Percentiles rank a stretch among this genome's conserved stretches.
These are phyloP conservation scores for Frankliniella fusca DNA, from an alignment of 2,888 invertebrate species.

Conservation along the genomic window DNA sequence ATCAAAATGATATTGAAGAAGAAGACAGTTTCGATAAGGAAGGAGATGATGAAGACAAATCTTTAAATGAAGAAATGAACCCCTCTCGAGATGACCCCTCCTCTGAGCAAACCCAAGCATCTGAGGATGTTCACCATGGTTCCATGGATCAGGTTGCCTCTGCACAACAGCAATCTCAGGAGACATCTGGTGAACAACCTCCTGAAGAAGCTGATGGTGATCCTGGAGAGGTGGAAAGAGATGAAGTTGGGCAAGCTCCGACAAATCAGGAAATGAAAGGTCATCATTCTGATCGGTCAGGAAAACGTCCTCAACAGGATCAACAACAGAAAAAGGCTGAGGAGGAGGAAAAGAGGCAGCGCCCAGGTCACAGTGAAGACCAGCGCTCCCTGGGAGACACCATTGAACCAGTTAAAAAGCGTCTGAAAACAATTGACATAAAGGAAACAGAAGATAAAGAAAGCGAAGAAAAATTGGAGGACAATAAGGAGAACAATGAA, in stretches of 20 bases:
- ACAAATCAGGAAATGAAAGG: background rate
- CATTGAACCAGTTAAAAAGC: conserved; percentile 61
- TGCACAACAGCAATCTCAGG: conserved; percentile 42
- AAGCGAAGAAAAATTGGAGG: conserved; percentile 45
- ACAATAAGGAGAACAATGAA: conserved; percentile 42
- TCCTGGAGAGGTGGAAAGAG: conserved; percentile 48
- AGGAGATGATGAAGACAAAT: conserved; percentile 42
- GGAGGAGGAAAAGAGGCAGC: conserved; percentile 61
- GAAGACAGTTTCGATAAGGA: conserved; percentile 47
- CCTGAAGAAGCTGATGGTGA: conserved; percentile 49
- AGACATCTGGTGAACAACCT: conserved; percentile 55
- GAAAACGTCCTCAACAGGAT: background rate
- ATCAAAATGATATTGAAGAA: conserved; percentile 46
- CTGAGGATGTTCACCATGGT: conserved; percentile 46
- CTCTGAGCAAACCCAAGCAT: conserved; percentile 39
- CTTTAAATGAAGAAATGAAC: conserved; percentile 47
- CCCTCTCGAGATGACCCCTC: conserved; percentile 48
- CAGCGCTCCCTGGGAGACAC: conserved; percentile 66
- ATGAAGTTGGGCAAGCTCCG: conserved; percentile 64
- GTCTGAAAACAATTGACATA: conserved; percentile 56
- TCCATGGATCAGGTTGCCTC: conserved; percentile 49
- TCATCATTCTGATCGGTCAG: conserved; percentile 15
- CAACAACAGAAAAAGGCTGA: conserved; percentile 48
- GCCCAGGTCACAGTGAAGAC: conserved; percentile 70
- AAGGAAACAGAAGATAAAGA: conserved; percentile 47